These are phyloP conservation scores for Zophobas morio DNA, from an alignment of 1,140 invertebrate genomes.

Conservation along the genomic window DNA sequence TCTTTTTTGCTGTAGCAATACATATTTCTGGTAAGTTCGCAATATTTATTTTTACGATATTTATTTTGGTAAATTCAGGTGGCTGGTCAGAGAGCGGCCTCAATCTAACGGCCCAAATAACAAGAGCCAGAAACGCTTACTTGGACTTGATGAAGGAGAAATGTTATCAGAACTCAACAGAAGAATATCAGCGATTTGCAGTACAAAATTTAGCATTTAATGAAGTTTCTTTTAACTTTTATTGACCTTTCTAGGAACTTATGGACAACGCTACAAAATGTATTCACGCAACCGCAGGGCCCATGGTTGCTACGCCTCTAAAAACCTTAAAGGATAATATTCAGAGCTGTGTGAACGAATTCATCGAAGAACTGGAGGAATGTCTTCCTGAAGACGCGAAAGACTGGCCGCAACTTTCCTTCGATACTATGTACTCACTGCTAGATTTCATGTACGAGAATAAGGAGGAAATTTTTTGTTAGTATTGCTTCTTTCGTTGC, in stretches of 20 bases:
- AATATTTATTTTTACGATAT: no score
- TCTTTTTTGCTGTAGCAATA: background rate
- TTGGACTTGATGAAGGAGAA: background rate
- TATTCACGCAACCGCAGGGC: background rate
- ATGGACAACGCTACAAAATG: background rate
- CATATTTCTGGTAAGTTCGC: no score
- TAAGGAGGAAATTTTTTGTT: slow-evolving; percentile 16
- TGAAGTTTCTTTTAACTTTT: background rate
- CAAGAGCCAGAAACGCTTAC: background rate
- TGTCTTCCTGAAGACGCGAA: slow-evolving; percentile 2
- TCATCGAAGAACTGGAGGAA: background rate
- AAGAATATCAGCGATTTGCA: background rate
- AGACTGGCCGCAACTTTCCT: slow-evolving; percentile 9
- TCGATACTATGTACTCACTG: background rate
- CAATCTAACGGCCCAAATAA: background rate
- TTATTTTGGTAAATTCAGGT: background rate
- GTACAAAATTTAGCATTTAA: background rate
- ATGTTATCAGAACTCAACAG: slow-evolving; percentile 2
- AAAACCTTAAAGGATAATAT: slow-evolving; percentile 7
- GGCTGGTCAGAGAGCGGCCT: background rate
- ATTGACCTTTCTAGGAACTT: background rate
- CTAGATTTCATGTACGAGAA: slow-evolving; percentile 13
- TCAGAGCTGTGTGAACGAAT: background rate
- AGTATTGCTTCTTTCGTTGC: background rate
- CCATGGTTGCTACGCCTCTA: background rate